Evolutionary conservation across 2,888 invertebrate species (phyloP).

Genomic region (Syrista parreyssii): DNA sequence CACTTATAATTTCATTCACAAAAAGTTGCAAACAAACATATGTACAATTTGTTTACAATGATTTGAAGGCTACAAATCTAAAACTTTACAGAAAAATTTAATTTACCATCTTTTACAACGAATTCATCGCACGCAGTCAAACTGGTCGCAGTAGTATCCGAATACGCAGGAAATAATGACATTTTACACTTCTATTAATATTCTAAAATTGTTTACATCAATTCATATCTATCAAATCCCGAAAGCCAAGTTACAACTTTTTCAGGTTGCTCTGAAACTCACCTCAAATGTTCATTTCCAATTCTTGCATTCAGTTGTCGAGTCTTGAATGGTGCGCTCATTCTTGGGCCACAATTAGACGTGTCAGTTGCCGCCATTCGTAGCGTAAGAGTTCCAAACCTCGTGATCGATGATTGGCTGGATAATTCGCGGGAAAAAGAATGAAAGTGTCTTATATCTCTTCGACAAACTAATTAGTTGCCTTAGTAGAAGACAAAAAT

Average conservation of each 20-base stretch:
- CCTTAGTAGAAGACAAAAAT: not conserved
- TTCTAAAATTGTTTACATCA: not conserved
- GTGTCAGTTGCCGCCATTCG: no score
- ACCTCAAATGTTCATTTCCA: not conserved
- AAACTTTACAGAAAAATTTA: not conserved
- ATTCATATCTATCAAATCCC: not conserved
- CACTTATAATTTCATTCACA: no score
- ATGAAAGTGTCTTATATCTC: no score
- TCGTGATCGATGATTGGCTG: no score
- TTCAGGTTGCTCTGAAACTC: not conserved
- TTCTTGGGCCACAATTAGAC: no score
- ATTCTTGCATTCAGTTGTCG: no score
- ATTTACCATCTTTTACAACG: not conserved
- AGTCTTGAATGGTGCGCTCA: no score
- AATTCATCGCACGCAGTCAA: not conserved
- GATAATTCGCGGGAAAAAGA: no score
- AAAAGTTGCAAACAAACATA: not conserved
- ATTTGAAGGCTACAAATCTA: not conserved
- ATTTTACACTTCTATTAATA: conserved; percentile 40
- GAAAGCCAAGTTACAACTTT: not conserved
- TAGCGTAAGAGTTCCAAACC: no score
- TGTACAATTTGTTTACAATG: not conserved
- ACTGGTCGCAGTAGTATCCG: conserved; percentile 20
- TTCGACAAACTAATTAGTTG: no score
- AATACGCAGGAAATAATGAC: conserved; percentile 68